Evolutionary conservation across 2,888 invertebrate genomes (phyloP).

Genomic region (Leucoptera coffeella): DNA sequence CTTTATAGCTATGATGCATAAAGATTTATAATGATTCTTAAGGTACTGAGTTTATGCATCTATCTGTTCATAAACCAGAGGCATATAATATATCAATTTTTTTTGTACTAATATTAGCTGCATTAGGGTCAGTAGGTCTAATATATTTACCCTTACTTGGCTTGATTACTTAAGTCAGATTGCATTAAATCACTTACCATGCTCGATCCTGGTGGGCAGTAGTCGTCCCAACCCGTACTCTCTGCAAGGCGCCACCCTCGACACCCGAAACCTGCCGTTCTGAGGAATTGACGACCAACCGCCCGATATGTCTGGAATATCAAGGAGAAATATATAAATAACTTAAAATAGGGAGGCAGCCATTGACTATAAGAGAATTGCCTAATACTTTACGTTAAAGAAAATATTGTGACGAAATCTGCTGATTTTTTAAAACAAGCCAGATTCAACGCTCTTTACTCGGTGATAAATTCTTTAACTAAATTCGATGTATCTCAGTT

Average conservation of each 20-base stretch:
- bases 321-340: too few species aligned
- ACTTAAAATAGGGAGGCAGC: too few species aligned
- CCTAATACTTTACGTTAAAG: too few species aligned
- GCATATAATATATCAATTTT: slow-evolving; percentile 1
- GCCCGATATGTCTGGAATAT: slow-evolving; percentile 12
- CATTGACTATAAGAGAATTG: too few species aligned
- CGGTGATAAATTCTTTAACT: too few species aligned
- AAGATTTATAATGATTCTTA: too few species aligned
- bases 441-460: too few species aligned
- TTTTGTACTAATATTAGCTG: neutral
- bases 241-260: slow-evolving; percentile 26
- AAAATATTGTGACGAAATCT: too few species aligned
- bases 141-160: neutral
- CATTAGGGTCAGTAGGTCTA: slow-evolving; percentile 10
- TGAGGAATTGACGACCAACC: slow-evolving; percentile 13
- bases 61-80: neutral
- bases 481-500: too few species aligned
- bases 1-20: too few species aligned
- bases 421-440: too few species aligned
- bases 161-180: neutral
- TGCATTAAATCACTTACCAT: slow-evolving; percentile 2
- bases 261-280: slow-evolving; percentile 17
- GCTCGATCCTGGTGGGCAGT: slow-evolving; percentile 13
- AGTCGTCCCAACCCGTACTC: slow-evolving; percentile 29
- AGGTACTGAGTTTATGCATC: too few species aligned